phyloP scores from a whole-genome alignment of 2,113 vertebrate species.

The Gymnocephalus cernua region DNA sequence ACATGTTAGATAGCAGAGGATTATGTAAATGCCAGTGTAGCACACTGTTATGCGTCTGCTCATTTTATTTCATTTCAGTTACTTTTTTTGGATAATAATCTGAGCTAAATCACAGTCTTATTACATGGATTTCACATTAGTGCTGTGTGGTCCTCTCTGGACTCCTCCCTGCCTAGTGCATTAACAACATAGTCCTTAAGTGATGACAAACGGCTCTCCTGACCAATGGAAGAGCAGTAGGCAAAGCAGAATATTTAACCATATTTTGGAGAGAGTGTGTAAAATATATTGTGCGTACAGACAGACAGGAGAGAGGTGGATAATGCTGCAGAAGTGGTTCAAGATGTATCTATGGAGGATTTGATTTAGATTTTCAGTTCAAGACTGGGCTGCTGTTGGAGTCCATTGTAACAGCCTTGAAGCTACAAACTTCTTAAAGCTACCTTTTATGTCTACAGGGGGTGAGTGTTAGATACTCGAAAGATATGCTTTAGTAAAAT shows the following conservation, averaged over 20 bases:
- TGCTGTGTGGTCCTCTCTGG: constrained; percentile 4
- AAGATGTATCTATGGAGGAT: background rate
- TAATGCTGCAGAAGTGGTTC: background rate
- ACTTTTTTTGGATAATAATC: background rate
- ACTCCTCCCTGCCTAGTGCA: background rate
- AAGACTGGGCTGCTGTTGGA: background rate
- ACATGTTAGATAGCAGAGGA: constrained; percentile 25
- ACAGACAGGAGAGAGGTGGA: background rate
- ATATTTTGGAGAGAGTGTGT: background rate
- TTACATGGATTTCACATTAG: background rate
- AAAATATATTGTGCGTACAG: background rate
- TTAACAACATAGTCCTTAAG: background rate
- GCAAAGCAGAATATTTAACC: too few species aligned
- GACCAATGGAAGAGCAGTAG: background rate
- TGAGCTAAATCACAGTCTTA: background rate
- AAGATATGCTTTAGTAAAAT: constrained; percentile 4
- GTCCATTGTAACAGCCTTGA: background rate
- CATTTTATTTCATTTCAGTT: constrained; percentile 18
- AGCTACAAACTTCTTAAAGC: constrained; percentile 10
- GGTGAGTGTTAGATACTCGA: background rate
- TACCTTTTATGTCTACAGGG: constrained; percentile 16
- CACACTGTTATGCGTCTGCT: constrained; percentile 1
- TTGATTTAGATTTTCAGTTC: background rate
- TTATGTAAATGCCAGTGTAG: constrained; percentile 17
- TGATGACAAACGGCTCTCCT: background rate